Evolutionary conservation across 1,140 invertebrate genomes (phyloP).

Genomic region (Lasioglossum baleicum): DNA sequence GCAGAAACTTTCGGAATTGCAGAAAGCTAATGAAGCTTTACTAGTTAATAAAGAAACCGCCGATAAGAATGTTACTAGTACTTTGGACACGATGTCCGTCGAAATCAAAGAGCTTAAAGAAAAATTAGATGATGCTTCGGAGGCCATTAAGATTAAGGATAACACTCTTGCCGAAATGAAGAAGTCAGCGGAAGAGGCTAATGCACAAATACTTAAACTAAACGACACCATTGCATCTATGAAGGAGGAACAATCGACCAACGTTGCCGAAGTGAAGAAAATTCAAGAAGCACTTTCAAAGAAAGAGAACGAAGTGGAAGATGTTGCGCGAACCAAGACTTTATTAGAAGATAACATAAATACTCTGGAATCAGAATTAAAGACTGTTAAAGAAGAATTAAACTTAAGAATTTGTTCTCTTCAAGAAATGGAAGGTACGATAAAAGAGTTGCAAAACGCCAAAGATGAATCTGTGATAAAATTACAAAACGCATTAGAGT

Average conservation of each 20-base stretch:
- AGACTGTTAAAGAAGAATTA: slow-evolving; percentile 50
- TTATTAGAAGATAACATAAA: slow-evolving; percentile 50
- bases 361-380: slow-evolving; percentile 49
- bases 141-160: slow-evolving; percentile 41
- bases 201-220: slow-evolving; percentile 47
- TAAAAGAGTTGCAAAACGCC: slow-evolving; percentile 41
- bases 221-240: slow-evolving; percentile 38
- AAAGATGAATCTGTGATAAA: slow-evolving; percentile 52
- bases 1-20: slow-evolving; percentile 60
- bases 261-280: slow-evolving; percentile 48
- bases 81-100: slow-evolving; percentile 38
- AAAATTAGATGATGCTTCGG: slow-evolving; percentile 49
- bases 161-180: slow-evolving; percentile 49
- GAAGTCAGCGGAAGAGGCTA: slow-evolving; percentile 48
- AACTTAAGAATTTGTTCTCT: slow-evolving; percentile 38
- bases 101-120: slow-evolving; percentile 58
- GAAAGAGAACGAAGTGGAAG: slow-evolving; percentile 57
- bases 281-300: slow-evolving; percentile 59
- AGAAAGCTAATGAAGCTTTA: slow-evolving; percentile 66
- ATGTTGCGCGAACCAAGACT: slow-evolving; percentile 56
- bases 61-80: slow-evolving; percentile 53
- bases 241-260: slow-evolving; percentile 40
- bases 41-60: slow-evolving; percentile 43
- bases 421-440: slow-evolving; percentile 38
- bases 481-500: slow-evolving; percentile 52